Percentiles rank a stretch among this genome's conserved stretches.
Evolutionary conservation across 2,113 vertebrate species (phyloP).

Genomic region (Prunella himalayana): DNA sequence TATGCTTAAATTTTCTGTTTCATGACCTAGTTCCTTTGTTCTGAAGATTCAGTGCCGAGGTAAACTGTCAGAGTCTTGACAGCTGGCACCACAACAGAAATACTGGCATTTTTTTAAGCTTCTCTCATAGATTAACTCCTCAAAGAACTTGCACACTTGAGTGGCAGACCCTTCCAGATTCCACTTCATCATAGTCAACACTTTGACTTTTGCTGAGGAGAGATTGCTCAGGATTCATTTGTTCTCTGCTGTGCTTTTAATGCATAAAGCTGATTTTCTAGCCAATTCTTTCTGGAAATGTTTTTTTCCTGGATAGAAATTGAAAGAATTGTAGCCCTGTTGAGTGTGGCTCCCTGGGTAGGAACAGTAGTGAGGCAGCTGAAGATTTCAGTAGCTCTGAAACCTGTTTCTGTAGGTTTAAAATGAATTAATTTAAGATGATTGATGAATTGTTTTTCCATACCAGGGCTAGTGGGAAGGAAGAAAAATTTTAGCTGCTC

Average conservation of each 20-base stretch:
- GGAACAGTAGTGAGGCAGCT: not conserved
- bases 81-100: constrained; percentile 39
- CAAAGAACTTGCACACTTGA: constrained; percentile 25
- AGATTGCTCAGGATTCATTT: not conserved
- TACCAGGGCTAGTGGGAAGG: not conserved
- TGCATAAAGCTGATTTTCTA: not conserved
- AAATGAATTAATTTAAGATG: not conserved
- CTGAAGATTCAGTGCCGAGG: not conserved
- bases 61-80: constrained; percentile 57
- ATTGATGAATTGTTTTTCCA: not conserved
- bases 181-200: not conserved
- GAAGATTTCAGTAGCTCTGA: not conserved
- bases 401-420: not conserved
- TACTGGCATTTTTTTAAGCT: not conserved
- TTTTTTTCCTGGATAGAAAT: not conserved
- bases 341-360: not conserved
- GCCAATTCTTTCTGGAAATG: not conserved
- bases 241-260: not conserved
- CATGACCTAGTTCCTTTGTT: constrained; percentile 55
- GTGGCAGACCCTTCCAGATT: constrained; percentile 25
- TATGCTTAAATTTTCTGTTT: constrained; percentile 42
- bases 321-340: not conserved
- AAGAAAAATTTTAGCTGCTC: not conserved
- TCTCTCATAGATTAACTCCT: constrained; percentile 52
- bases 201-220: not conserved